Conservation (phyloP, 2,888 invertebrate species). For the Argyra leucocephala region DNA sequence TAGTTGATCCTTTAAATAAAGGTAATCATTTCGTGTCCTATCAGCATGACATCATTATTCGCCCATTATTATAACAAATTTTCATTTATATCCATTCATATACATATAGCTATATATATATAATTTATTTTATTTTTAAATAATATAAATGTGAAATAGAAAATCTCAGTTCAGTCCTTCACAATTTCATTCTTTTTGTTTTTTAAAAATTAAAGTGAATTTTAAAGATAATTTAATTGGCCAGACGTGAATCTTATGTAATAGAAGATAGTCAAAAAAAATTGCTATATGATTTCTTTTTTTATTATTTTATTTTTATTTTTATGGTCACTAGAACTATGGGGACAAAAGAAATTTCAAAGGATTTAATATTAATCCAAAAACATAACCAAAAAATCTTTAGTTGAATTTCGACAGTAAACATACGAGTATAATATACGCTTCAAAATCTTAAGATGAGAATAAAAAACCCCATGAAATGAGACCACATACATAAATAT, state of each 20-base stretch:
- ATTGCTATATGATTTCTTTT: background rate
- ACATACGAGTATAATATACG: background rate
- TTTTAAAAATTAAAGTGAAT: background rate
- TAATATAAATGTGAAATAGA: background rate
- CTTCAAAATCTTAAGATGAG: background rate
- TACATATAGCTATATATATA: too few species aligned
- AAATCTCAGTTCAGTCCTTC: background rate
- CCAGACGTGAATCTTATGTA: background rate
- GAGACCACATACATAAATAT: background rate
- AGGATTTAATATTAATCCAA: background rate
- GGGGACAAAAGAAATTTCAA: background rate
- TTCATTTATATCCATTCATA: too few species aligned
- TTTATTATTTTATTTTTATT: background rate
- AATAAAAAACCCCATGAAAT: background rate
- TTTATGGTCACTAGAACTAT: background rate
- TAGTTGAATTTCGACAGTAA: background rate
- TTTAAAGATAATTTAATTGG: slow-evolving; percentile 1
- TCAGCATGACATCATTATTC: background rate
- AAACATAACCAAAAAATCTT: background rate
- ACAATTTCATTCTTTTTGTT: background rate
- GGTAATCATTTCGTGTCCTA: background rate
- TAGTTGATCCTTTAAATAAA: background rate
- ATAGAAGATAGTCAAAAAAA: background rate
- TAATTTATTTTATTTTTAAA: too few species aligned
- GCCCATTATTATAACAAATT: too few species aligned